These are phyloP conservation scores for Bubo blakistoni DNA, from an alignment of 2,113 vertebrate species.

Conservation along the genomic window DNA sequence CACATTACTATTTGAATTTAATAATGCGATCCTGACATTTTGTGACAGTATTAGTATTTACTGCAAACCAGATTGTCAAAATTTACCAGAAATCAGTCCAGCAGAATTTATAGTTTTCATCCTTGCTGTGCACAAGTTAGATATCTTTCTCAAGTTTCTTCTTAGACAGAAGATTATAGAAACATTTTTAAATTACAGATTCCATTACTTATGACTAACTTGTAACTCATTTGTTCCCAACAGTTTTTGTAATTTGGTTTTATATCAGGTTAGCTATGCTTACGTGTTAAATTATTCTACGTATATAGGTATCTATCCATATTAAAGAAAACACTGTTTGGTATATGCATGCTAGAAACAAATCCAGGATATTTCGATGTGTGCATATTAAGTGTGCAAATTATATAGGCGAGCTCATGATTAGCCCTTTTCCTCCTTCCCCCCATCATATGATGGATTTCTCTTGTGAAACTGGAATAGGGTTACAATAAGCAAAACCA, in stretches of 20 bases:
- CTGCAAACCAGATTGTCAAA: constrained; percentile 37
- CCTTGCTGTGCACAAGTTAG: not conserved
- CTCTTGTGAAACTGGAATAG: not conserved
- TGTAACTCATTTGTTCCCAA: not conserved
- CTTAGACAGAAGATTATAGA: not conserved
- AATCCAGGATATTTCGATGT: not conserved
- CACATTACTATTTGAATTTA: not conserved
- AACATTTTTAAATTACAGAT: not conserved
- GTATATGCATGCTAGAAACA: not conserved
- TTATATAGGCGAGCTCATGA: not conserved
- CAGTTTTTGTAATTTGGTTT: not conserved
- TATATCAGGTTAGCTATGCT: not conserved
- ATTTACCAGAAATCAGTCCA: not conserved
- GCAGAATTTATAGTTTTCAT: not conserved
- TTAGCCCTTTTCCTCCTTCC: constrained; percentile 31
- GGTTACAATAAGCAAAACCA: not conserved
- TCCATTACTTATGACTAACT: not conserved
- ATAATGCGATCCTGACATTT: not conserved
- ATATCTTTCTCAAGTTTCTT: not conserved
- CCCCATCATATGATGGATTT: not conserved
- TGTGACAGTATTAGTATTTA: not conserved
- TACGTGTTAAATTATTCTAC: not conserved
- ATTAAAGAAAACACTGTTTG: not conserved
- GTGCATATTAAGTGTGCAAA: not conserved
- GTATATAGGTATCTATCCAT: not conserved